Conservation (phyloP, 2,113 vertebrate genomes). For the Sula dactylatra region DNA sequence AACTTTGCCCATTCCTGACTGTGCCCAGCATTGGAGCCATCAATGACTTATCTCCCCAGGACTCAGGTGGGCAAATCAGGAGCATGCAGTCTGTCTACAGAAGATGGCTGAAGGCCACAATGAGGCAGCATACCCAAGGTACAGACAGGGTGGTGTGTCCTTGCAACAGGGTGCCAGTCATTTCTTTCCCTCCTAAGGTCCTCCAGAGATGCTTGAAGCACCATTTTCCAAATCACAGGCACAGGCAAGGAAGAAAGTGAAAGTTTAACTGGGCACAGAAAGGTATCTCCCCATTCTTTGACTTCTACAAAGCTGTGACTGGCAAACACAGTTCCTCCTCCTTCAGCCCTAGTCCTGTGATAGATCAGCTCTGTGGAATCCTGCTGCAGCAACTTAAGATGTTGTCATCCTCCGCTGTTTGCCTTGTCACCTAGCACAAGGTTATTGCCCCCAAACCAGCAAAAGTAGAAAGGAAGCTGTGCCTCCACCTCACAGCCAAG, state of each 20-base stretch:
- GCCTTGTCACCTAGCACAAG: not conserved
- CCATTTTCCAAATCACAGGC: not conserved
- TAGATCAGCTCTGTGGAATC: not conserved
- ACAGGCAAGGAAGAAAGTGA: not conserved
- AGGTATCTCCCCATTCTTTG: not conserved
- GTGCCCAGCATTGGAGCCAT: not conserved
- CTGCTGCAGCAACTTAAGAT: not conserved
- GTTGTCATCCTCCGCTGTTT: not conserved
- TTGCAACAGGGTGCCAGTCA: not conserved
- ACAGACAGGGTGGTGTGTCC: not conserved
- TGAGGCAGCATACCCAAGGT: not conserved
- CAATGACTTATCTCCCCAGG: not conserved
- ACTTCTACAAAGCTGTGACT: not conserved
- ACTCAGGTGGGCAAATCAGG: not conserved
- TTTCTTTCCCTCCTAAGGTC: not conserved
- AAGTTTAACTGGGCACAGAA: not conserved
- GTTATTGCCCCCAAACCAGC: not conserved
- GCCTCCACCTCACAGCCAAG: not conserved
- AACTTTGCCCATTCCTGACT: not conserved
- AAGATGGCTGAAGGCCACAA: not conserved
- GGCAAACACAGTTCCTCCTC: not conserved
- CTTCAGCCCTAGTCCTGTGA: not conserved
- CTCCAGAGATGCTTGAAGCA: not conserved
- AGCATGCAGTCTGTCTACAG: not conserved
- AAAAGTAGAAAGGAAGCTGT: not conserved